Evolutionary conservation across 2,888 invertebrate species (phyloP), one percentile per base, ranked within the genome.

Genomic region (Glomeris marginata): DNA sequence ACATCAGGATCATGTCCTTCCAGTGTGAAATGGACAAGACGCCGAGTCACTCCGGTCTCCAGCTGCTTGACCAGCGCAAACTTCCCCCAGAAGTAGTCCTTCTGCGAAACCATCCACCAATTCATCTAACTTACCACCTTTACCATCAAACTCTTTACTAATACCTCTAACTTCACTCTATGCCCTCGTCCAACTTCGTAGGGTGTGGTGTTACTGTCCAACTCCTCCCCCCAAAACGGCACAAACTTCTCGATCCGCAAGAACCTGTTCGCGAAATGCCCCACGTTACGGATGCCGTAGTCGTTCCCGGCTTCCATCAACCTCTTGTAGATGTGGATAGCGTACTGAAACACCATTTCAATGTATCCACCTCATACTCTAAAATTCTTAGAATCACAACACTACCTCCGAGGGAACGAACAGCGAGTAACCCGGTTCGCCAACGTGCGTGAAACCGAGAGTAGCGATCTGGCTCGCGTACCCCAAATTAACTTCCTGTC

Each of bases 221-320:
- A 65, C 64, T 80, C 80, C 58, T 78, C 77, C 1, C 76, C 80
- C 80, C 80, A 80, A 64, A 78, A 80, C 3, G 80, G 78, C 60
- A 80, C 78, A 62, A 80, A 78, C 58, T 77, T 73, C 63, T 80
- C 80, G 50, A 80, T 76, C 52, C 80, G 66, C 69, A 80, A 74
- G 55, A 75, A 76, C 45, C 79, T 67, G 62, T 80, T 74, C 0
- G 80, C 77, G 44, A 78, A 69, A 57, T 76, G 77, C 1, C 80
- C 81, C 13, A 78, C 78, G 63, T 80, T 77, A 43, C 76, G 66
- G 1, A 75, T 73, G 6, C 80, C 80, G 61, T 78, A 80, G 63
- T 80, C 78, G 59, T 70, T 69, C 0, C 80, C 80, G 44, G 75
- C 72, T 65, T 72, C 70, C 71, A 81, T 77, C 47, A 84, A 64